Evolutionary conservation across 2,797 vertebrate species (phyloP).

Genomic region (Glossophaga mutica): DNA sequence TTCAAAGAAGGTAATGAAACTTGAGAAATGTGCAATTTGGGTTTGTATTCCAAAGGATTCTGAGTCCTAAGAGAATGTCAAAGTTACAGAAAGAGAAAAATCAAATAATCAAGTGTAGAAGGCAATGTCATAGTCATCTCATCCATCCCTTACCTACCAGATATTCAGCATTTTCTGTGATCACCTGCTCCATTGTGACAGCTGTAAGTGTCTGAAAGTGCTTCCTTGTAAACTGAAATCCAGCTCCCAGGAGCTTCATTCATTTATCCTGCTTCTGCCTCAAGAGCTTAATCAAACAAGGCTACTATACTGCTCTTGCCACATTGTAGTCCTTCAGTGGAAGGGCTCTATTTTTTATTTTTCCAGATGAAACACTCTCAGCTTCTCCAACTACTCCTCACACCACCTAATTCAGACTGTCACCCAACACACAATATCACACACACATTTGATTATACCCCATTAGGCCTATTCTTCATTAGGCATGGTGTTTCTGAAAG

Average conservation of each 20-base stretch:
- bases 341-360: not conserved
- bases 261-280: not conserved
- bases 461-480: not conserved
- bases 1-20: constrained; percentile 8
- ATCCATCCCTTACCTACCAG: not conserved
- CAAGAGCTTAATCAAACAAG: not conserved
- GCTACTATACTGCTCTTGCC: not conserved
- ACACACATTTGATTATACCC: not conserved
- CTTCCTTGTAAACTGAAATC: not conserved
- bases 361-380: not conserved
- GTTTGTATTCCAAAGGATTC: not conserved
- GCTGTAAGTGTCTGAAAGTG: not conserved
- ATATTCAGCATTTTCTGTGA: not conserved
- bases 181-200: not conserved
- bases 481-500: not conserved
- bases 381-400: not conserved
- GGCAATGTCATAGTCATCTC: not conserved
- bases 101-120: not conserved
- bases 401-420: not conserved
- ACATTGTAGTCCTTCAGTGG: not conserved
- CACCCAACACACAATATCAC: not conserved
- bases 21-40: not conserved
- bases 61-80: not conserved
- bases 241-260: not conserved
- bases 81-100: not conserved